Conservation (phyloP, 2,113 vertebrate genomes). For the Castor canadensis region DNA sequence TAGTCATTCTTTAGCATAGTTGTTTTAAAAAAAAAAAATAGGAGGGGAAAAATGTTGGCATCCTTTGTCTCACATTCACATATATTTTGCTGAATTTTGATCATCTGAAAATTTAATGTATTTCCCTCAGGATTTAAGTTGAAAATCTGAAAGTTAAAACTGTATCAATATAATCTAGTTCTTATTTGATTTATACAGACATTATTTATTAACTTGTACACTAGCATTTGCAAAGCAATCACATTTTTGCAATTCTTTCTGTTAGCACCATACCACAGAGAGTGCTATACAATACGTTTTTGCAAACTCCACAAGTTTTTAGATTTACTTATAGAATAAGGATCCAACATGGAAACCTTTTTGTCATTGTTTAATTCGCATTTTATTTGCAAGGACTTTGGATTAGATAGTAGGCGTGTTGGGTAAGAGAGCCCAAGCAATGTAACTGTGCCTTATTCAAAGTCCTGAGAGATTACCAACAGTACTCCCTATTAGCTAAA, state of each 20-base stretch:
- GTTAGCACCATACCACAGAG: not conserved
- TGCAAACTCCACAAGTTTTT: slow-evolving; percentile 18
- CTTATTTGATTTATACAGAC: not conserved
- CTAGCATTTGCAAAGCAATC: slow-evolving; percentile 19
- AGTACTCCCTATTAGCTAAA: slow-evolving; percentile 22
- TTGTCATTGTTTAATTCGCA: not conserved
- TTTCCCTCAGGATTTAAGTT: not conserved
- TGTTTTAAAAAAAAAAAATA: slow-evolving; percentile 35
- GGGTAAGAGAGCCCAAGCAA: not conserved
- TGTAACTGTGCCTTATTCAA: not conserved
- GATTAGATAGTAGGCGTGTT: not conserved
- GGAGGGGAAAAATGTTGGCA: not conserved
- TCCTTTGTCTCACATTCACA: not conserved
- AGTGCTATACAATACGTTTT: not conserved
- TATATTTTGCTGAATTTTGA: slow-evolving; percentile 37
- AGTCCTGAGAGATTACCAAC: not conserved
- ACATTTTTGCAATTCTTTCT: slow-evolving; percentile 1
- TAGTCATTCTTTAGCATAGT: slow-evolving; percentile 37
- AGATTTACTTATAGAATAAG: not conserved
- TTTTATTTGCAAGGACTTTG: slow-evolving; percentile 6
- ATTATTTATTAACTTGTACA: not conserved
- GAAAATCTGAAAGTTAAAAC: slow-evolving; percentile 40
- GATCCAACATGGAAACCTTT: not conserved
- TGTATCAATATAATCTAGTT: slow-evolving; percentile 3
- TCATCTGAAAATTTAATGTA: slow-evolving; percentile 10